Conservation (phyloP, 2,113 vertebrate species). For the Cygnus atratus region DNA sequence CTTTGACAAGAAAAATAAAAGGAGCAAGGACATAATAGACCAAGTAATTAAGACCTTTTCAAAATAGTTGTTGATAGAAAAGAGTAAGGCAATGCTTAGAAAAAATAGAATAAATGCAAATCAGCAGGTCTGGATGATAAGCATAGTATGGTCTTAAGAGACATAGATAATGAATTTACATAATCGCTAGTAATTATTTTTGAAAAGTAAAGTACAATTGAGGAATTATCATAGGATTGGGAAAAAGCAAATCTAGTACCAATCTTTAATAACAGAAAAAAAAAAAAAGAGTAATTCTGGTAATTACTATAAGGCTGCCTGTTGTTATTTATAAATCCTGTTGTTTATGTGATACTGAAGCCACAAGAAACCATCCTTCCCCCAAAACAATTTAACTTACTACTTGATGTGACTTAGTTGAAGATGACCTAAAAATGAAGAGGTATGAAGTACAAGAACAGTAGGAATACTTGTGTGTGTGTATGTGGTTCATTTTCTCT, state of each 20-base stretch:
- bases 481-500: background rate
- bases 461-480: background rate
- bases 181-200: slow-evolving; percentile 61
- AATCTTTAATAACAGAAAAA: slow-evolving; percentile 2
- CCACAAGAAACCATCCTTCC: background rate
- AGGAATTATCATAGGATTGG: slow-evolving; percentile 34
- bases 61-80: slow-evolving; percentile 54
- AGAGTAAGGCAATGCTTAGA: slow-evolving; percentile 37
- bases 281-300: background rate
- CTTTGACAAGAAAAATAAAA: slow-evolving; percentile 52
- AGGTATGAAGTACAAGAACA: background rate
- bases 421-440: background rate
- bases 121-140: slow-evolving; percentile 41
- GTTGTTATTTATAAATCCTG: slow-evolving; percentile 28
- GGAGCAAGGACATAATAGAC: slow-evolving; percentile 37
- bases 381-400: background rate
- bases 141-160: slow-evolving; percentile 37
- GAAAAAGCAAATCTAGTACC: slow-evolving; percentile 29
- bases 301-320: slow-evolving; percentile 1
- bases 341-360: background rate
- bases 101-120: slow-evolving; percentile 33
- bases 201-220: slow-evolving; percentile 42
- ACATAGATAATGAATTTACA: slow-evolving; percentile 64
- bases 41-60: slow-evolving; percentile 63
- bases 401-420: background rate